phyloP scores from a whole-genome alignment of 2,113 vertebrate species.

The Sander vitreus region DNA sequence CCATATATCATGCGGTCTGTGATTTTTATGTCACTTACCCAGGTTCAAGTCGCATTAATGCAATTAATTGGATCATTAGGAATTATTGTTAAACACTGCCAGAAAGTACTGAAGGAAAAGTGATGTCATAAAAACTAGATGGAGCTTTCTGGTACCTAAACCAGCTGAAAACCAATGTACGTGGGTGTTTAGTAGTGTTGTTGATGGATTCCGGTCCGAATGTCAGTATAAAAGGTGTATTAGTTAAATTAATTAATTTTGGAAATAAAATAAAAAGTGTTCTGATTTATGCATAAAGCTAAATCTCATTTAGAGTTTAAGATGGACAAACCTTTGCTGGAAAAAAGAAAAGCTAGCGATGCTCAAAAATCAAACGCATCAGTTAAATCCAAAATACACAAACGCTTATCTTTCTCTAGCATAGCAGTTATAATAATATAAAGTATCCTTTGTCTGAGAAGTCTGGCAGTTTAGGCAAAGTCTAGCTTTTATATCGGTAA shows the following conservation, averaged over 20 bases:
- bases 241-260: not conserved
- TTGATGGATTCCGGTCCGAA: not conserved
- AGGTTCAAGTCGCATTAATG: too few relatives aligned
- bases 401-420: too few relatives aligned
- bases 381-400: not conserved
- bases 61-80: not conserved
- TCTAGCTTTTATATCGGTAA: not conserved
- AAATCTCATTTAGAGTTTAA: not conserved
- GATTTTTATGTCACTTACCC: not conserved
- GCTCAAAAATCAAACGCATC: not conserved
- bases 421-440: not conserved
- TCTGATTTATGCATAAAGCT: not conserved
- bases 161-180: too few relatives aligned
- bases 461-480: not conserved
- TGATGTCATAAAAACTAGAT: not conserved
- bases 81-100: too few relatives aligned
- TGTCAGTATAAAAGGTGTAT: not conserved
- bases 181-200: too few relatives aligned
- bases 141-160: not conserved
- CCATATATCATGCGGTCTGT: too few relatives aligned
- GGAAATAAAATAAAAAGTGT: not conserved
- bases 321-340: too few relatives aligned
- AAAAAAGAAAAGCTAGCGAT: not conserved
- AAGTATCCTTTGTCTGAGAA: not conserved
- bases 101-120: not conserved